Evolutionary conservation across 2,888 invertebrate species (phyloP).

Genomic region (Leptinotarsa haldemani): DNA sequence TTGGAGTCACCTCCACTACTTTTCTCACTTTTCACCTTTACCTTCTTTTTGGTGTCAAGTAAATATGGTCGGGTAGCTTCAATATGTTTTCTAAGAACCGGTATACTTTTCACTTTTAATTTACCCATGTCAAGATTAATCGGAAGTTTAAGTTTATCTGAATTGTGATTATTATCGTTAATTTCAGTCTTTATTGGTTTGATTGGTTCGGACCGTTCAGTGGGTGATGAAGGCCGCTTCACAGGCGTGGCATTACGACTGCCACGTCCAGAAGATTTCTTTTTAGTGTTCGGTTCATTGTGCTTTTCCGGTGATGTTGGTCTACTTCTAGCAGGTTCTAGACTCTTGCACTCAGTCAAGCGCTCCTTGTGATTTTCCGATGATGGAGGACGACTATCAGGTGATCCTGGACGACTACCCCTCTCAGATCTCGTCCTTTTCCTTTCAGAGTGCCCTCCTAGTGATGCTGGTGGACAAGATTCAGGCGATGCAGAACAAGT

Average conservation of each 20-base stretch:
- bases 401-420: background rate
- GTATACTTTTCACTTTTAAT: conserved; percentile 63
- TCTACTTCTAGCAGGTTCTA: conserved; percentile 28
- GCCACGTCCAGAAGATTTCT: background rate
- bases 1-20: conserved; percentile 30
- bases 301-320: conserved; percentile 39
- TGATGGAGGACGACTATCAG: background rate
- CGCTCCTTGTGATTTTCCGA: background rate
- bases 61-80: conserved; percentile 48
- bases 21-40: conserved; percentile 34
- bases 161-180: conserved; percentile 39
- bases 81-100: conserved; percentile 48
- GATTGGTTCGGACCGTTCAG: conserved; percentile 46
- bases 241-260: conserved; percentile 3
- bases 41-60: conserved; percentile 44
- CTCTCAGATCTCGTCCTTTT: background rate
- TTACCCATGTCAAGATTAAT: conserved; percentile 60
- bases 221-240: background rate
- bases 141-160: conserved; percentile 35
- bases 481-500: conserved; percentile 13
- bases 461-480: background rate
- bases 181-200: conserved; percentile 64
- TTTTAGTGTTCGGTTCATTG: conserved; percentile 15
- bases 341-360: conserved; percentile 21
- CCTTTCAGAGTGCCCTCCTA: background rate